Percentiles rank a stretch among this genome's conserved stretches.
phyloP scores from a whole-genome alignment of 2,888 invertebrate genomes.

The Ochropleura leucogaster region DNA sequence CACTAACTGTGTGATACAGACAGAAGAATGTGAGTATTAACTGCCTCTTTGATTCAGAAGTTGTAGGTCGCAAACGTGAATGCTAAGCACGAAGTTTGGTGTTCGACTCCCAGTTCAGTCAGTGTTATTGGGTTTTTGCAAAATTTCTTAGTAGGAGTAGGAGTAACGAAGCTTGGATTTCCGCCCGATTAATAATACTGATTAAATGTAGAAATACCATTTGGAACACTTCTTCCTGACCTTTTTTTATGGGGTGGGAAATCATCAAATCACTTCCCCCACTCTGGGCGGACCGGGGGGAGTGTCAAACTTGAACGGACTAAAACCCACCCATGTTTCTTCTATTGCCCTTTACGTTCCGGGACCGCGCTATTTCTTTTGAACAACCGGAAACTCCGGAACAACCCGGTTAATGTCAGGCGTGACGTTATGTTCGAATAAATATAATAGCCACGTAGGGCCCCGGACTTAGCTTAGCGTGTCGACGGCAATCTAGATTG shows the following conservation, averaged over 20 bases:
- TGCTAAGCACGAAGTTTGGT: not conserved
- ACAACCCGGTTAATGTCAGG: not conserved
- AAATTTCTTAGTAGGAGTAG: not conserved
- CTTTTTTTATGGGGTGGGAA: not conserved
- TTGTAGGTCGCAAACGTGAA: not conserved
- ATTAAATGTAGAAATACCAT: not conserved
- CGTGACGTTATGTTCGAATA: not conserved
- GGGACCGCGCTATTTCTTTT: no score
- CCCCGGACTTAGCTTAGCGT: not conserved
- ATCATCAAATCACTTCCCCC: no score
- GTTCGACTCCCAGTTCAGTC: not conserved
- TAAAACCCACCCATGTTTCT: no score
- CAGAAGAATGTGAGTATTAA: constrained; percentile 92
- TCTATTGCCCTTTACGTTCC: no score
- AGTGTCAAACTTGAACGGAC: no score
- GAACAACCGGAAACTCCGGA: no score
- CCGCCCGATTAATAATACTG: not conserved
- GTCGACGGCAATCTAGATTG: not conserved
- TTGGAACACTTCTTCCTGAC: not conserved
- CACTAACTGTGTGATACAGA: no score
- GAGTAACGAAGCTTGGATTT: not conserved
- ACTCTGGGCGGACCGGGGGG: no score
- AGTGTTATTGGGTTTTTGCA: not conserved
- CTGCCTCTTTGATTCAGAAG: not conserved
- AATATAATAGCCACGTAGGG: not conserved